Evolutionary conservation across 2,797 vertebrate species (phyloP), one percentile per base, ranked within the genome.

Genomic region (Petrocephalus sullivani): DNA sequence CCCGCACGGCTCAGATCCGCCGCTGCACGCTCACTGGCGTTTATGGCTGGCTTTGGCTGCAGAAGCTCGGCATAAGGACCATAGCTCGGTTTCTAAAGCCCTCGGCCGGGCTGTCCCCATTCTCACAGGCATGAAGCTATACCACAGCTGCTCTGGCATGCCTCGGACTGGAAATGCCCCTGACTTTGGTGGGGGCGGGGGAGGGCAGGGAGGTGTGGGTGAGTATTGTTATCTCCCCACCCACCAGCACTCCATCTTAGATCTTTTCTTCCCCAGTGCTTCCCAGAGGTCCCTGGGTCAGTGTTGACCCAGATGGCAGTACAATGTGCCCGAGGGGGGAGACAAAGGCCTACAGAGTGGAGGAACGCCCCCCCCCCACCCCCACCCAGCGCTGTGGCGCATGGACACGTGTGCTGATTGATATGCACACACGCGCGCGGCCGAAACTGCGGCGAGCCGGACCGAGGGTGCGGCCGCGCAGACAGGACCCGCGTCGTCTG

Each of bases 291-390:
- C 56, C 41, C 21, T 49, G 12, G 41, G 61, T 89, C 92, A 93
- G 92, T 3, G 12, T 86, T 33, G 46, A 92, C 81, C 87, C 95
- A 96, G 95, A 95, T 95, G 95, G 95, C 87, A 90, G 89, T 92
- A 95, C 94, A 95, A 95, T 92, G 91, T 89, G 87, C 85, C 89
- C 81, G 53, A 67, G 91, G 37, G 87, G 49, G 51, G 2, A 88
- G 51, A 57, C 82, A 64, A 60, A 89, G 87, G 56, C 56, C 81
- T 57, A 57, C 28, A 85, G 21, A 56, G 53, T 5, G 4, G 23
- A 28, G 41, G 81, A 51, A 83, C 49, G 7, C 78, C 78, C 78
- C 19, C 46, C 7, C 75, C 41, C 7, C 75, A 21, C 7, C 46
- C 3, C 14, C 46, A 19, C 46, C 49, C 49, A 10, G n/a, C n/a